Evolutionary conservation across 2,797 vertebrate genomes (phyloP).

Genomic region (Botia almorhae): DNA sequence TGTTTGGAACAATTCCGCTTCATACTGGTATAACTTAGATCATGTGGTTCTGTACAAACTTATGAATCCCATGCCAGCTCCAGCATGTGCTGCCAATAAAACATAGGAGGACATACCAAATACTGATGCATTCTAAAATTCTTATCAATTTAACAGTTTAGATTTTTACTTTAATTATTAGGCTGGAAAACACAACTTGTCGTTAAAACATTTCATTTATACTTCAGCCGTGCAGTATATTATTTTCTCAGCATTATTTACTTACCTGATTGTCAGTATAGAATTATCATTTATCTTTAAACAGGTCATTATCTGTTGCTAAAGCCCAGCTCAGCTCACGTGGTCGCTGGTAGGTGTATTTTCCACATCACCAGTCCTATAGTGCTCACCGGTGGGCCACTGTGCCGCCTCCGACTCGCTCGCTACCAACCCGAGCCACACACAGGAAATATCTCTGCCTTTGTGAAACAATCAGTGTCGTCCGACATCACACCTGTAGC

Average conservation of each 20-base stretch:
- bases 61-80: neutral
- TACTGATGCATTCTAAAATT: neutral
- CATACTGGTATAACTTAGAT: neutral
- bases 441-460: constrained; percentile 76
- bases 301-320: constrained; percentile 84
- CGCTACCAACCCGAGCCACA: constrained; percentile 72
- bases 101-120: neutral
- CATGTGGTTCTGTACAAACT: neutral
- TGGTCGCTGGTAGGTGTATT: constrained; percentile 74
- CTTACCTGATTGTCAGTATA: neutral
- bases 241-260: no score
- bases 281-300: neutral
- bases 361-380: constrained; percentile 83
- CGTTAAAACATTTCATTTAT: no score
- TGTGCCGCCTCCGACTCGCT: constrained; percentile 80
- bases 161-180: no score
- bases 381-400: constrained; percentile 72
- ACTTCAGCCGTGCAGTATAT: no score
- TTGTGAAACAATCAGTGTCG: constrained; percentile 73
- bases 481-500: constrained; percentile 64
- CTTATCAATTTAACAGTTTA: no score
- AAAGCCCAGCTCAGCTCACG: constrained; percentile 63
- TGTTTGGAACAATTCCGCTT: neutral
- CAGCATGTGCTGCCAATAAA: neutral
- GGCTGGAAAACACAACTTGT: no score